Evolutionary conservation across 1,140 invertebrate species (phyloP), one percentile per base, ranked within the genome.

Genomic region (Drosophila lacertosa): DNA sequence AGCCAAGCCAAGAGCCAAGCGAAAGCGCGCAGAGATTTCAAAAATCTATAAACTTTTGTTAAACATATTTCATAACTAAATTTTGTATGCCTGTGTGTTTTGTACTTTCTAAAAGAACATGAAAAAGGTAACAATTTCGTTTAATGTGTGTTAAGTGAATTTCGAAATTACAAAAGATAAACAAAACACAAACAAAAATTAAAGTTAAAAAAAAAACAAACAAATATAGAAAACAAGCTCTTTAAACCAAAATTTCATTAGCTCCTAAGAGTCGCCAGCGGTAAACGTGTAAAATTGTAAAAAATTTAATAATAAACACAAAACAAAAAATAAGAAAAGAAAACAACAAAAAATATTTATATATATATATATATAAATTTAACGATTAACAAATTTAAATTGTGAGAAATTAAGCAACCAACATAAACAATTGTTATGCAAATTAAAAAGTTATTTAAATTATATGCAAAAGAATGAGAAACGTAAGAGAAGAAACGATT

Each of bases 31-130:
- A 74, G 63, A 88, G 82, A 88, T 88, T 88, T 88, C 74, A 63
- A 88, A 88, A 88, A 88, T 88, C 82, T 88, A 82, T 88, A 88
- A 88, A 86, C 66, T 77, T 86, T 86, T 86, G 82, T 86, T 86
- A 80, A 81, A 86, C 65, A 77, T 80, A 84, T 77, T 80, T 80
- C 68, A 67, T 80, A 79, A 79, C 33, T 42, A 39, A 33, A 22
- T 15, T 26, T 20, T 53, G 77, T 77, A 74, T 55, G 73, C 68
- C 69, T 70, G 69, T 81, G 81, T 84, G 82, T 83, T 86, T 81
- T 86, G 77, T 82, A 86, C 77, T 86, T 86, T 86, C 77, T 86
- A 77, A 88, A 86, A 86, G 82, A 88, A 88, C 69, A 74, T 15
- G 1, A 24, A 57, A 32, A 48, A 47, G 40, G 48, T n/a, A 7